phyloP scores from a whole-genome alignment of 2,888 invertebrate species.

The Protodeltote pygarga region DNA sequence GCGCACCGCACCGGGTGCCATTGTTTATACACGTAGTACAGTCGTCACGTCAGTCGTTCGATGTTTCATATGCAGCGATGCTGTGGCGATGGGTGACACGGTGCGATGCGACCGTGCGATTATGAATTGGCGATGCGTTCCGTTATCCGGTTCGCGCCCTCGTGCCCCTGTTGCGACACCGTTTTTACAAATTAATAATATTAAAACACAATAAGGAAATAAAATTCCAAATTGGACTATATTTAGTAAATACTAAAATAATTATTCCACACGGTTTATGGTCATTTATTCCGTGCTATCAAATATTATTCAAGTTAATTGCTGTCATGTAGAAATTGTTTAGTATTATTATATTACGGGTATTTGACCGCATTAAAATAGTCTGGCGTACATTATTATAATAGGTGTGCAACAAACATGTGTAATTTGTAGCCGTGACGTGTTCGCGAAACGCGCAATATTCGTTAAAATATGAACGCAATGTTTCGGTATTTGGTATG shows the following conservation, averaged over 20 bases:
- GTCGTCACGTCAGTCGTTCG: conserved; percentile 10
- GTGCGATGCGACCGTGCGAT: conserved; percentile 12
- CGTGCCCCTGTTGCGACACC: conserved; percentile 35
- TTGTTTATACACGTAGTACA: conserved; percentile 9
- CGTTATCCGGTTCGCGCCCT: conserved; percentile 34
- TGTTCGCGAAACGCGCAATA: conserved; percentile 23
- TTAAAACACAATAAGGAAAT: conserved; percentile 39
- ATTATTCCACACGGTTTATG: not conserved
- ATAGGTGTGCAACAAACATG: conserved; percentile 25
- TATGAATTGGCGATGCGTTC: conserved; percentile 20
- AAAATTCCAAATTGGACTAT: no score
- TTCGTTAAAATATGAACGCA: conserved; percentile 34
- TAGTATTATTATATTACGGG: conserved; percentile 11
- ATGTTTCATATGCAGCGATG: conserved; percentile 16
- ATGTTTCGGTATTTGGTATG: conserved; percentile 28
- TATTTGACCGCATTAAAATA: conserved; percentile 37
- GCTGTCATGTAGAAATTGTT: conserved; percentile 16
- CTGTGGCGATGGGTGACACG: no score
- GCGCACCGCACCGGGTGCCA: no score
- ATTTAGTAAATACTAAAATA: no score
- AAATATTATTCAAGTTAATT: conserved; percentile 11
- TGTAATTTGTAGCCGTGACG: conserved; percentile 33
- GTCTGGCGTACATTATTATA: conserved; percentile 32
- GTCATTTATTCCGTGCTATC: not conserved
- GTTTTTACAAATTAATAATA: conserved; percentile 22